Conservation (phyloP, 2,888 invertebrate genomes). For the Helleia helle region DNA sequence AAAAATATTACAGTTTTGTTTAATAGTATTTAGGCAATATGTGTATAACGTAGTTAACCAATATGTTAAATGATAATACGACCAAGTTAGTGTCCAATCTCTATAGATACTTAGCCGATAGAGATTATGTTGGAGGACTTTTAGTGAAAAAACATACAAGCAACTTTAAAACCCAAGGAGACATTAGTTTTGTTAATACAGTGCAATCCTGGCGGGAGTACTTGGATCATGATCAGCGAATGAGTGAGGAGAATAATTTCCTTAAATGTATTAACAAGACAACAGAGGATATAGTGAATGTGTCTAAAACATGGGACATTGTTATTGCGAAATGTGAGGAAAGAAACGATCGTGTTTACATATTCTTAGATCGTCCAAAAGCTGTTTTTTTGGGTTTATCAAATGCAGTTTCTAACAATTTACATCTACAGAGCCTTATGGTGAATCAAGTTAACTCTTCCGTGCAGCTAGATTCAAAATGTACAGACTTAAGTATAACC, state of each 20-base stretch:
- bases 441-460: slow-evolving; percentile 15
- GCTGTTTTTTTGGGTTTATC: slow-evolving; percentile 38
- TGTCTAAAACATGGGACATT: slow-evolving; percentile 63
- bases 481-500: slow-evolving; percentile 37
- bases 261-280: slow-evolving; percentile 40
- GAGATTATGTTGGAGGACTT: slow-evolving; percentile 27
- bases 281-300: slow-evolving; percentile 39
- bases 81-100: slow-evolving; percentile 32
- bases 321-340: slow-evolving; percentile 47
- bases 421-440: slow-evolving; percentile 29
- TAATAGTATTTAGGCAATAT: too few species aligned
- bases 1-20: too few species aligned
- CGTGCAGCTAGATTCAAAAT: slow-evolving; percentile 35
- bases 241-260: slow-evolving; percentile 26
- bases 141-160: slow-evolving; percentile 74
- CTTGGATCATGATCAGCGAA: slow-evolving; percentile 20
- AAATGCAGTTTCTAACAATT: slow-evolving; percentile 32
- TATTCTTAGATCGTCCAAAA: slow-evolving; percentile 64
- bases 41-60: too few species aligned
- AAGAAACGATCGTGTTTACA: slow-evolving; percentile 55
- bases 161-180: slow-evolving; percentile 72
- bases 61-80: slow-evolving; percentile 28
- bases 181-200: slow-evolving; percentile 76
- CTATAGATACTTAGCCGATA: slow-evolving; percentile 32
- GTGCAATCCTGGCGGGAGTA: slow-evolving; percentile 72